Percentiles rank a stretch among this genome's conserved stretches.
Conservation (phyloP, 2,888 invertebrate species). For the Pseudococcus viburni region DNA sequence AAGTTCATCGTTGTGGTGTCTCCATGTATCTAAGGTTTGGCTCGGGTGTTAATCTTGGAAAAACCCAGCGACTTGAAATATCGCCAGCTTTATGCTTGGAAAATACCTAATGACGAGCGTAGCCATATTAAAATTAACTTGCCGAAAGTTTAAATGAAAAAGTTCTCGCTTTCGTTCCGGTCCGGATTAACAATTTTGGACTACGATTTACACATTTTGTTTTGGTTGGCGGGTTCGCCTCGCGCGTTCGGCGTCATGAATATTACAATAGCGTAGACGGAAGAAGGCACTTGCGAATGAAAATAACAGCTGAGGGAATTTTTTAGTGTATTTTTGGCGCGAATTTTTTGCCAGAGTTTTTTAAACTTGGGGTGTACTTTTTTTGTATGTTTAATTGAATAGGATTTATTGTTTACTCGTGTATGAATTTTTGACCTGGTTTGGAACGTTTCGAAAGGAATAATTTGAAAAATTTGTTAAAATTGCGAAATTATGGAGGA, state of each 20-base stretch:
- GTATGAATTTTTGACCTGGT: too few relatives aligned
- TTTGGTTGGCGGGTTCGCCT: neutral
- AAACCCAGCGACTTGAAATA: neutral
- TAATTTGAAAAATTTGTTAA: too few relatives aligned
- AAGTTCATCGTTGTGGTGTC: neutral
- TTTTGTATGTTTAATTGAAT: too few relatives aligned
- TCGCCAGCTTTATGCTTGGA: neutral
- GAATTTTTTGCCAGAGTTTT: neutral
- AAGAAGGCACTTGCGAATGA: neutral
- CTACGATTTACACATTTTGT: constrained; percentile 22
- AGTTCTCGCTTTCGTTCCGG: constrained; percentile 15
- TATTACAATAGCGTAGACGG: neutral
- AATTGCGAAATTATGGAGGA: too few relatives aligned
- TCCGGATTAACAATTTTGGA: constrained; percentile 11
- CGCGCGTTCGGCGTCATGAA: neutral
- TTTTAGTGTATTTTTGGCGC: neutral
- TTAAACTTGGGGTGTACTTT: neutral
- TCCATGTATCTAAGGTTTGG: neutral
- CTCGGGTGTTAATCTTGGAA: neutral
- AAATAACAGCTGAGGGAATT: neutral
- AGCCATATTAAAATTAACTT: neutral
- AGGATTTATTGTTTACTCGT: too few relatives aligned
- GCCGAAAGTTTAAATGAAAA: constrained; percentile 8
- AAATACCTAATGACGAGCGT: neutral
- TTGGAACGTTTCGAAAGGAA: too few relatives aligned